A percentile compares a stretch with the other conserved stretches of the same genome.
Evolutionary conservation across 2,797 vertebrate genomes (phyloP).

Genomic region (Acanthornis magna): DNA sequence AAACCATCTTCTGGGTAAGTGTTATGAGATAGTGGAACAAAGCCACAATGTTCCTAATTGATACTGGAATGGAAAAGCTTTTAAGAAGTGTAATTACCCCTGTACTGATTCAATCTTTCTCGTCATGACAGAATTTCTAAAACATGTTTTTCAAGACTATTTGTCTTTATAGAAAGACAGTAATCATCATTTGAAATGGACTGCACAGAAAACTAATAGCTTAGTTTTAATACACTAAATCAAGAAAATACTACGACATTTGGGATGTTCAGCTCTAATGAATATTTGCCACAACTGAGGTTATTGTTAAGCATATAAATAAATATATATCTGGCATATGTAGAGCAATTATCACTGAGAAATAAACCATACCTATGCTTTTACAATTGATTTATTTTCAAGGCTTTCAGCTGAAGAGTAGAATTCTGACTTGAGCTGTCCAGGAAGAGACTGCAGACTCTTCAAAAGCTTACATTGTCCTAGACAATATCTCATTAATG

Average conservation of each 20-base stretch:
- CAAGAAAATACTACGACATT: background rate
- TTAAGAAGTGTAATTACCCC: conserved; percentile 33
- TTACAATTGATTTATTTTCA: background rate
- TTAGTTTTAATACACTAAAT: background rate
- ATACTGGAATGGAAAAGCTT: conserved; percentile 31
- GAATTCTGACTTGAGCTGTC: background rate
- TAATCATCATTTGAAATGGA: background rate
- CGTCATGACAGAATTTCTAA: background rate
- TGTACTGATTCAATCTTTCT: conserved; percentile 1
- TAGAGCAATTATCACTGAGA: background rate
- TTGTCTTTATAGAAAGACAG: background rate
- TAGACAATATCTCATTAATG: background rate
- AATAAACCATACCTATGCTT: background rate
- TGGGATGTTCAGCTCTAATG: background rate
- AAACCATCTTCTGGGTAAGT: background rate
- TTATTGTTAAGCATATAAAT: background rate
- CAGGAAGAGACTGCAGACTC: background rate
- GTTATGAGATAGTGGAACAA: conserved; percentile 4
- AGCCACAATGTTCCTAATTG: conserved; percentile 6
- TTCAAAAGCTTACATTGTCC: background rate
- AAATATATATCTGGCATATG: background rate
- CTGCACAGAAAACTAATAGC: background rate
- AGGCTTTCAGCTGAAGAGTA: background rate
- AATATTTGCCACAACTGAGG: background rate
- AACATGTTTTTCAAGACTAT: background rate